A percentile compares a stretch with the other conserved stretches of the same genome.
Evolutionary conservation across 1,140 invertebrate species (phyloP).

Genomic region (Sycophila sp.): DNA sequence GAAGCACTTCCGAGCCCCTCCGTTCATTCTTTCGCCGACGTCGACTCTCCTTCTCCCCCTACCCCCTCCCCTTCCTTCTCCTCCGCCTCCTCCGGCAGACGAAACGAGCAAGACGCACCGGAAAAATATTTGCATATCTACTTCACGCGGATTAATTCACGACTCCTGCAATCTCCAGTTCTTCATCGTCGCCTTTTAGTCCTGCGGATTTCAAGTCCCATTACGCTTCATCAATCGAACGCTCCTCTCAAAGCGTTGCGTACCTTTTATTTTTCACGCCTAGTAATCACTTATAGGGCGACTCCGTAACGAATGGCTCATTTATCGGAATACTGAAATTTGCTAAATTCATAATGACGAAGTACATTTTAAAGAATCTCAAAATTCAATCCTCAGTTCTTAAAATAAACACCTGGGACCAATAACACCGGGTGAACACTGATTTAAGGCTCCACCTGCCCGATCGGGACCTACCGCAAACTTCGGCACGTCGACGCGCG

Average conservation of each 20-base stretch:
- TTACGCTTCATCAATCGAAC: conserved; percentile 2
- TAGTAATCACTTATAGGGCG: no score
- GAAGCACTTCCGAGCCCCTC: background rate
- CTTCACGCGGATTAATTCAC: conserved; percentile 16
- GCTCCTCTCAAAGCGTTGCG: background rate
- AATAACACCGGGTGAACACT: no score
- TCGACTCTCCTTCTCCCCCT: no score
- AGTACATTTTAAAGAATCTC: background rate
- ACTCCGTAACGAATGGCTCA: no score
- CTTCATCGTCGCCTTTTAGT: background rate
- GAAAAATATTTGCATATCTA: conserved; percentile 38
- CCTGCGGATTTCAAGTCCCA: background rate
- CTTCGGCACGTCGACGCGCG: no score
- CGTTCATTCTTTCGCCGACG: conserved; percentile 25
- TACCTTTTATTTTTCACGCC: background rate
- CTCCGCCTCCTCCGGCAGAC: no score
- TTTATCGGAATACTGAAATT: no score
- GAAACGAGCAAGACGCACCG: background rate
- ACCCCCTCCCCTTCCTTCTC: no score
- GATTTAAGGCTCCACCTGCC: no score
- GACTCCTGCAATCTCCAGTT: conserved; percentile 1
- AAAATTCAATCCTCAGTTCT: background rate
- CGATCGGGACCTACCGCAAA: no score
- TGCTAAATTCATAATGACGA: background rate
- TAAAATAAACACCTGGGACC: no score